Evolutionary conservation across 2,797 vertebrate genomes (phyloP).

Genomic region (Austrolebias charrua): DNA sequence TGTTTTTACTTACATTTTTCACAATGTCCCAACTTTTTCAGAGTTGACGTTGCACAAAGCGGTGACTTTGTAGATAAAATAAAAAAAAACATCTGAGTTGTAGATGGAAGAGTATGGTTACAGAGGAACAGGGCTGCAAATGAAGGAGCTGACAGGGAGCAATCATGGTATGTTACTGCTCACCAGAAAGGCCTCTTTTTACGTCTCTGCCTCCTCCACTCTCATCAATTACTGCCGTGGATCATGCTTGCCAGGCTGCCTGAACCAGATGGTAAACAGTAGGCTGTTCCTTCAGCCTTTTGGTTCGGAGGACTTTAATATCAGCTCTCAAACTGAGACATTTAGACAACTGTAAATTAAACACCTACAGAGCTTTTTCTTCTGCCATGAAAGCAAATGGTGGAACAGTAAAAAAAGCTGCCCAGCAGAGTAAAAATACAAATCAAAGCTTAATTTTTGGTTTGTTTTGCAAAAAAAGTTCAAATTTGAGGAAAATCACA

Average conservation of each 20-base stretch:
- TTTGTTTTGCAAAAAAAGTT: not conserved
- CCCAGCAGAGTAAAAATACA: not conserved
- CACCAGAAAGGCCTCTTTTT: constrained; percentile 34
- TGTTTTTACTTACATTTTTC: not conserved
- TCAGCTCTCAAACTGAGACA: constrained; percentile 46
- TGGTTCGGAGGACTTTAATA: constrained; percentile 56
- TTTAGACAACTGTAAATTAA: constrained; percentile 66
- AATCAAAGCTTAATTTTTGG: not conserved
- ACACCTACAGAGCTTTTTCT: constrained; percentile 17
- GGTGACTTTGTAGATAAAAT: too few relatives aligned
- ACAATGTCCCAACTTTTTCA: not conserved
- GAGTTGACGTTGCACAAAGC: too few relatives aligned
- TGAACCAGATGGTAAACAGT: constrained; percentile 68
- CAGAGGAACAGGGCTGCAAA: constrained; percentile 49
- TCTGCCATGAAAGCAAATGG: not conserved
- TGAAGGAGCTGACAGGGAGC: constrained; percentile 56
- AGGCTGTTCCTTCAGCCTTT: constrained; percentile 45
- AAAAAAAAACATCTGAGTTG: too few relatives aligned
- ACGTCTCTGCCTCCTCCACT: constrained; percentile 40
- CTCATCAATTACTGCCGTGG: constrained; percentile 68
- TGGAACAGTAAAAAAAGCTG: constrained; percentile 3
- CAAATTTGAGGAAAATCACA: not conserved
- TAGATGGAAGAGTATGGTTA: constrained; percentile 44
- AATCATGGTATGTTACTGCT: constrained; percentile 61
- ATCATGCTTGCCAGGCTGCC: constrained; percentile 42